Conservation (phyloP, 2,888 invertebrate species). For the Iselma pallidipennis region DNA sequence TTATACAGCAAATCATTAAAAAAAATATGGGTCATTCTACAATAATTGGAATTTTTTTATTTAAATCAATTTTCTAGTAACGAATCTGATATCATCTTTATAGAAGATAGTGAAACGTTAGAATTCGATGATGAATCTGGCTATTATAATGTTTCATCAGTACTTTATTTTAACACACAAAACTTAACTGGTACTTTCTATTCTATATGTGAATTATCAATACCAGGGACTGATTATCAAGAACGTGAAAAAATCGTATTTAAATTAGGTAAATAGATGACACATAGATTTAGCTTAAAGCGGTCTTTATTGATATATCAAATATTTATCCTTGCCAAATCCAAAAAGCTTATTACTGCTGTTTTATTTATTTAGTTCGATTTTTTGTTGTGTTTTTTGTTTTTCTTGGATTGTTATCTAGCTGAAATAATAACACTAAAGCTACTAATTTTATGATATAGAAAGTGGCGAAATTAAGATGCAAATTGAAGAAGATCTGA, state of each 20-base stretch:
- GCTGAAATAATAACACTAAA: conserved; percentile 16
- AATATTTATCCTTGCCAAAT: neutral
- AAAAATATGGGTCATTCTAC: neutral
- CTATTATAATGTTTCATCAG: conserved; percentile 62
- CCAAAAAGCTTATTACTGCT: neutral
- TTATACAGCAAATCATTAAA: conserved; percentile 20
- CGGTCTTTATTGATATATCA: neutral
- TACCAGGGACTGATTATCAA: conserved; percentile 64
- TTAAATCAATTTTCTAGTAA: conserved; percentile 36
- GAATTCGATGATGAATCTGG: conserved; percentile 46
- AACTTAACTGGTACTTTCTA: conserved; percentile 60
- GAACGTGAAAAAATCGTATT: conserved; percentile 3
- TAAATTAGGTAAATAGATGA: conserved; percentile 13
- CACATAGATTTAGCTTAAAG: neutral
- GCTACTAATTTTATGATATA: conserved; percentile 29
- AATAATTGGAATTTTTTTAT: too few species aligned
- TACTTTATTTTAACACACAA: conserved; percentile 59
- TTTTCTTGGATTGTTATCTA: neutral
- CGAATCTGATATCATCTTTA: conserved; percentile 32
- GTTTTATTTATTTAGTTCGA: too few species aligned
- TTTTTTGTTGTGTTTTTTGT: neutral
- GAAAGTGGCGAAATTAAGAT: conserved; percentile 19
- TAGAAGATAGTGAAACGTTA: conserved; percentile 32
- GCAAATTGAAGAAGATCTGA: conserved; percentile 19
- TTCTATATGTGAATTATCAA: conserved; percentile 66